Evolutionary conservation across 2,113 vertebrate species (phyloP), one percentile per base, ranked within the genome.

Genomic region (Alethe castanea): DNA sequence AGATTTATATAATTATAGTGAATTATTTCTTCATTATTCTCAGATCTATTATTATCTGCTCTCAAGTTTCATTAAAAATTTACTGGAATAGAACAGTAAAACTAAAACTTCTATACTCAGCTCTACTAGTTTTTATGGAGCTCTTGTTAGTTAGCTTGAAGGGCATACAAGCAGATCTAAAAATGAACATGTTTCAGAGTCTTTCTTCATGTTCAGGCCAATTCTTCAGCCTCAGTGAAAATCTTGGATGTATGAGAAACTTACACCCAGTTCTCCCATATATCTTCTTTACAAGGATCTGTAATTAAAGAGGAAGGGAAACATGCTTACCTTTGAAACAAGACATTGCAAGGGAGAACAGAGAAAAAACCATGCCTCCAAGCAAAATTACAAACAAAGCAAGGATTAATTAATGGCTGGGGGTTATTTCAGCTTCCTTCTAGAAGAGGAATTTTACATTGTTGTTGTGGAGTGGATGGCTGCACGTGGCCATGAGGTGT

Each of bases 301-400:
- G 26, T 82, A 94, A 95, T 89, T 96, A 81, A 92, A 94, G 36
- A 61, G 54, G 60, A 90, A 94, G 87, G 28, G 64, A 92, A 88
- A 59, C 10, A 20, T 16, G 29, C 70, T 72, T 54, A 54, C 40
- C 65, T 83, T 85, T 92, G 52, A 91, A 94, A 95, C 62, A 74
- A 61, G 48, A 8, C 54, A 69, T 62, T 95, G 81, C 80, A 95
- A 67, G 15, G 22, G 52, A 78, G 65, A 91, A 61, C 56, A 92
- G 66, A 88, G 20, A 36, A 50, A 92, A 92, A 90, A 35, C 4
- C 31, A 33, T 90, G 70, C 72, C 91, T 88, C 62, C 40, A 17
- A 48, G 65, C 60, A 79, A 87, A 54, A 66, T 14, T 12, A 47
- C 22, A 67, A 91, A 79, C n/a, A 94, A 79, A 92, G 72, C 53